Conservation (phyloP, 2,113 vertebrate genomes). For the Myotis yumanensis region DNA sequence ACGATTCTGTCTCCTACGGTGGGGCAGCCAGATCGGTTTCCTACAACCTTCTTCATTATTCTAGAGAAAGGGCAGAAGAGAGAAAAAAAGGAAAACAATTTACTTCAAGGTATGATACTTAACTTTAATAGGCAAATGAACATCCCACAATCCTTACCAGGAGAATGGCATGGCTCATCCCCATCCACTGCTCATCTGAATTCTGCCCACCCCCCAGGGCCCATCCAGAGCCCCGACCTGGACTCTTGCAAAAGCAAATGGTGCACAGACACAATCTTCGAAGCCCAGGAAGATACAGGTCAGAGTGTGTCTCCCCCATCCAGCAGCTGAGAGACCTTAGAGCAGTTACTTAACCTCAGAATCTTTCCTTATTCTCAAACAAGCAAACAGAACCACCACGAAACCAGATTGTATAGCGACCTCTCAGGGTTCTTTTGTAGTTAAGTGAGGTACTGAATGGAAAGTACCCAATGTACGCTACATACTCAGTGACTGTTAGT, state of each 20-base stretch:
- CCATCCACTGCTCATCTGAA: neutral
- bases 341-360: neutral
- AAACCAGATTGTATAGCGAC: neutral
- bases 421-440: neutral
- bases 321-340: neutral
- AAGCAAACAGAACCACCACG: neutral
- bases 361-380: neutral
- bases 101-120: neutral
- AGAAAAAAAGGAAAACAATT: neutral
- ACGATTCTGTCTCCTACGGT: constrained; percentile 97
- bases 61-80: constrained; percentile 78
- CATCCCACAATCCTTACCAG: neutral
- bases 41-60: constrained; percentile 99
- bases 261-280: neutral
- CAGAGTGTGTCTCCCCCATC: neutral
- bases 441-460: neutral
- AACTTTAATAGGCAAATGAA: neutral
- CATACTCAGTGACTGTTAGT: neutral
- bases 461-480: neutral
- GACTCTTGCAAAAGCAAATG: neutral
- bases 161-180: neutral
- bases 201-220: neutral
- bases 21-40: constrained; percentile 98
- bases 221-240: neutral
- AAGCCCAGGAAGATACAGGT: neutral